These are phyloP conservation scores for Calypte anna DNA, from an alignment of 2,113 vertebrate genomes.

Conservation along the genomic window DNA sequence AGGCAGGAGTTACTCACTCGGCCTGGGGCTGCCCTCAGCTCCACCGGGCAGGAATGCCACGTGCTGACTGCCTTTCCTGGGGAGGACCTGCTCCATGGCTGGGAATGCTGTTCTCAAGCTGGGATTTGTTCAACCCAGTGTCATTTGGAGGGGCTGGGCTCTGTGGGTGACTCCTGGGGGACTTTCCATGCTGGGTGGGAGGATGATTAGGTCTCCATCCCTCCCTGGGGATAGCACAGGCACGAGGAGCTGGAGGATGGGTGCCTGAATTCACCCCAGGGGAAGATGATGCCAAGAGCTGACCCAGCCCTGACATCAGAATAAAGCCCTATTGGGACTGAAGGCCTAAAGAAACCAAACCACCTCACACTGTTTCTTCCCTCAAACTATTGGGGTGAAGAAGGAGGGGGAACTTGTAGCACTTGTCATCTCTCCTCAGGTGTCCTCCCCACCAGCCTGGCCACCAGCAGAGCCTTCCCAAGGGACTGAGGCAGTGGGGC, in stretches of 20 bases:
- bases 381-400: neutral
- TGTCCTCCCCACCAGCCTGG: neutral
- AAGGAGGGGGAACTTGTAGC: neutral
- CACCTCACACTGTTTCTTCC: neutral
- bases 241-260: neutral
- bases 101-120: neutral
- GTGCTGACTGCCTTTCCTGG: neutral
- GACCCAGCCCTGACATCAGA: neutral
- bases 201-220: neutral
- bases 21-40: neutral
- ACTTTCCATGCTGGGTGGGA: neutral
- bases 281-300: neutral
- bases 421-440: neutral
- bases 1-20: slow-evolving; percentile 31
- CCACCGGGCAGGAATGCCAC: neutral
- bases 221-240: neutral
- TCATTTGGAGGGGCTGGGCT: neutral
- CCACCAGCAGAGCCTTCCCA: neutral
- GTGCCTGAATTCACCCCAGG: neutral
- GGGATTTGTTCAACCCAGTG: neutral
- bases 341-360: neutral
- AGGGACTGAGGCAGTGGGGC: neutral
- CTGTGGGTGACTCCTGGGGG: neutral
- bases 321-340: neutral
- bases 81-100: neutral